Evolutionary conservation across 2,888 invertebrate genomes (phyloP).

Genomic region (Xanthorhoe designata): DNA sequence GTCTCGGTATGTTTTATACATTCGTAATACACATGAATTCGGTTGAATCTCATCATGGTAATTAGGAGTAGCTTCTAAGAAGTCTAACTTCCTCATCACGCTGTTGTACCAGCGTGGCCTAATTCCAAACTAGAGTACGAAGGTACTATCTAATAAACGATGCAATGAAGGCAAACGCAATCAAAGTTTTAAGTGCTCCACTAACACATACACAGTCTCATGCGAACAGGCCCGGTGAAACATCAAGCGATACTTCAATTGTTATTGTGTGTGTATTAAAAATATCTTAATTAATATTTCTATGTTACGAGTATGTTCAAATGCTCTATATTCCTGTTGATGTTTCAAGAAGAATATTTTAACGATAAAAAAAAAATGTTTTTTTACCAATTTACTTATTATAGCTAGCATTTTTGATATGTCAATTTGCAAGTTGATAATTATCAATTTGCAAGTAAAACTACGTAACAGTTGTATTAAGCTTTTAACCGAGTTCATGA

Average conservation of each 20-base stretch:
- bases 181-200: constrained; percentile 46
- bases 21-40: not conserved
- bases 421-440: too few relatives aligned
- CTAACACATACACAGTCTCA: constrained; percentile 18
- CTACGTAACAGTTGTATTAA: too few relatives aligned
- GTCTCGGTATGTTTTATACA: not conserved
- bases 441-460: too few relatives aligned
- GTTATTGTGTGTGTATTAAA: constrained; percentile 9
- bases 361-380: too few relatives aligned
- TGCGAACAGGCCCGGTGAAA: not conserved
- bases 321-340: too few relatives aligned
- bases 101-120: constrained; percentile 10
- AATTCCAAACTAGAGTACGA: constrained; percentile 16
- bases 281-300: too few relatives aligned
- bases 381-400: too few relatives aligned
- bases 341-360: too few relatives aligned
- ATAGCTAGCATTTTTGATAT: too few relatives aligned
- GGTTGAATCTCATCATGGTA: not conserved
- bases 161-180: constrained; percentile 41
- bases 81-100: not conserved
- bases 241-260: not conserved
- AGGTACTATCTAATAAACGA: constrained; percentile 28
- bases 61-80: not conserved
- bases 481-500: too few relatives aligned
- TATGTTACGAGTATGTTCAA: too few relatives aligned